Evolutionary conservation across 2,113 vertebrate species (phyloP).

Genomic region (Turnix velox): DNA sequence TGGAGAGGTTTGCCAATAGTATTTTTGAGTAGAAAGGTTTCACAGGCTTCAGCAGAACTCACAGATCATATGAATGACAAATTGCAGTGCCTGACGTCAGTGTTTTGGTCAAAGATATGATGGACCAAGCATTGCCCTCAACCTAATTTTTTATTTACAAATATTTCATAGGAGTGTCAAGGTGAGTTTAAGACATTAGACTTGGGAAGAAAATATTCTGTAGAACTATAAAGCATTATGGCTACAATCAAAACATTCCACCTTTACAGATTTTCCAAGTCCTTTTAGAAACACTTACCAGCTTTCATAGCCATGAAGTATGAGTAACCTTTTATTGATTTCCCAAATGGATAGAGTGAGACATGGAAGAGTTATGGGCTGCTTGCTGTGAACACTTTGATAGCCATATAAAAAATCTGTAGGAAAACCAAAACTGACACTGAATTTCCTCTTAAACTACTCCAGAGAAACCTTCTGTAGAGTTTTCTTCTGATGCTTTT

Average conservation of each 20-base stretch:
- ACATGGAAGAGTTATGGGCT: not conserved
- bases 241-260: not conserved
- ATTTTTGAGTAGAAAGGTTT: not conserved
- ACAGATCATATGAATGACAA: not conserved
- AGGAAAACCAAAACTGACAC: not conserved
- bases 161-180: not conserved
- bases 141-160: not conserved
- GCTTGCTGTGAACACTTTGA: not conserved
- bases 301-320: not conserved
- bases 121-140: not conserved
- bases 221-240: not conserved
- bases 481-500: not conserved
- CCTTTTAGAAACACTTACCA: not conserved
- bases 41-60: not conserved
- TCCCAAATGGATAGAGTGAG: not conserved
- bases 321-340: conserved; percentile 10
- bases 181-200: not conserved
- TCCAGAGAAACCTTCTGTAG: not conserved
- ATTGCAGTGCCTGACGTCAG: not conserved
- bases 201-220: not conserved
- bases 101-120: not conserved
- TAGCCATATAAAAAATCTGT: not conserved
- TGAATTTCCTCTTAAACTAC: not conserved
- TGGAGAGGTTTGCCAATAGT: not conserved
- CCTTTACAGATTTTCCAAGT: conserved; percentile 2